Evolutionary conservation across 2,797 vertebrate genomes (phyloP), one percentile per base, ranked within the genome.

Genomic region (Denticeps clupeoides): DNA sequence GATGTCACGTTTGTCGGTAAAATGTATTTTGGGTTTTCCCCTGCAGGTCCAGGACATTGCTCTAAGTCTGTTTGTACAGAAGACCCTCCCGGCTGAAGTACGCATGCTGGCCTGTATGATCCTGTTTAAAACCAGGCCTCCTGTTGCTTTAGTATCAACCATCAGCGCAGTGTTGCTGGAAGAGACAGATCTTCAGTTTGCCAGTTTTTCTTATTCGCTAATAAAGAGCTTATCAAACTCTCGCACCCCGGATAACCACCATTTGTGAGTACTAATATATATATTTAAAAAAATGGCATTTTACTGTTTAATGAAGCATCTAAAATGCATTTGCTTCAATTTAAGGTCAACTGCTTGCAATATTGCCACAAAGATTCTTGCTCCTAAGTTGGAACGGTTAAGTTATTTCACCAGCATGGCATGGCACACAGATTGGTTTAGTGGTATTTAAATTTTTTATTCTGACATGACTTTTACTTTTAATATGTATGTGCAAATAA

Each of bases 41-140:
- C n/a, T 53, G 7, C 65, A 95, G 90, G 84, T 89, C n/a, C 89
- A 89, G 64, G 80, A 82, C 3, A 70, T 82, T 45, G 74, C 84
- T 37, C 53, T 88, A 31, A 70, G 67, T 40, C 53, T 90, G 49
- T 83, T 88, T 29, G 59, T 84, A 53, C 74, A 91, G 2, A 74
- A 44, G 45, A 64, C 65, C 0, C 60, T 81, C 37, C 54, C 68
- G 8, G 4, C 71, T 0, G 82, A 87, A 60, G 56, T 87, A 1
- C 75, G 88, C 49, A 89, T 87, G 74, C 43, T 78, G 60, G 83
- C 89, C 29, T 77, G 82, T 40, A 67, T 74, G 28, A 67, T 80
- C 10, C 68, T 94, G 47, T 84, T 94, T 47, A 82, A 89, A 50
- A 75, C 85, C 1, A 84, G 83, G 49, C 90, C 90, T n/a, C 51